These are phyloP conservation scores for Synanthedon tipuliformis DNA, from an alignment of 2,888 invertebrate genomes.

Conservation along the genomic window DNA sequence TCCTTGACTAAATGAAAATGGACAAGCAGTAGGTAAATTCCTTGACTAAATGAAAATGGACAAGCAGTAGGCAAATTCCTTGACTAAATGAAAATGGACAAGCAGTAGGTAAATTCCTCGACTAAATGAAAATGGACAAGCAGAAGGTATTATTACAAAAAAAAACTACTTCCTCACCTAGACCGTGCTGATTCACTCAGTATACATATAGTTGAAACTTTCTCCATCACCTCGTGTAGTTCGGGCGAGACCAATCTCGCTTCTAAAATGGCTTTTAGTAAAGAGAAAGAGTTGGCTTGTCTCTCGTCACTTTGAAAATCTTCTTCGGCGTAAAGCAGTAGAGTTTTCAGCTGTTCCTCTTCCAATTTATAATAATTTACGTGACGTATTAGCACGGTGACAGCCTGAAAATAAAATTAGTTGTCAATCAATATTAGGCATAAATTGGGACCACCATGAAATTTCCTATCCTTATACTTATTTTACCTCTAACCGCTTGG, in stretches of 20 bases:
- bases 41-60: no score
- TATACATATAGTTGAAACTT: conserved; percentile 82
- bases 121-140: no score
- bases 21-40: no score
- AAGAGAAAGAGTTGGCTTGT: conserved; percentile 88
- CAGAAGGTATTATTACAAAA: no score
- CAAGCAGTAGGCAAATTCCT: no score
- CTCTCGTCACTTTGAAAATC: conserved; percentile 87
- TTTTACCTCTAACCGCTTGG: no score
- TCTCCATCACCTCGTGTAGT: conserved; percentile 84
- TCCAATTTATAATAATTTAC: conserved; percentile 78
- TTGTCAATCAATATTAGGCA: no score
- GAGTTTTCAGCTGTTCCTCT: conserved; percentile 81
- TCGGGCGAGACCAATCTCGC: conserved; percentile 80
- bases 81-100: no score
- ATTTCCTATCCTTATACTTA: no score
- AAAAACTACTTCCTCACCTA: conserved; percentile 27
- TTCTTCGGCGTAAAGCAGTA: conserved; percentile 89
- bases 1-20: no score
- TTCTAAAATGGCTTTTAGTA: conserved; percentile 86
- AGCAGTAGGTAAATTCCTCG: no score
- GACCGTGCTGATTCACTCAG: conserved; percentile 75
- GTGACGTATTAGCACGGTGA: conserved; percentile 84
- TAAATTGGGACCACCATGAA: no score
- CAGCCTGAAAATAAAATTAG: conserved; percentile 60